Base-by-base conservation (phyloP, 2,797 vertebrate genomes). In the Aulostomus chinensis region DNA sequence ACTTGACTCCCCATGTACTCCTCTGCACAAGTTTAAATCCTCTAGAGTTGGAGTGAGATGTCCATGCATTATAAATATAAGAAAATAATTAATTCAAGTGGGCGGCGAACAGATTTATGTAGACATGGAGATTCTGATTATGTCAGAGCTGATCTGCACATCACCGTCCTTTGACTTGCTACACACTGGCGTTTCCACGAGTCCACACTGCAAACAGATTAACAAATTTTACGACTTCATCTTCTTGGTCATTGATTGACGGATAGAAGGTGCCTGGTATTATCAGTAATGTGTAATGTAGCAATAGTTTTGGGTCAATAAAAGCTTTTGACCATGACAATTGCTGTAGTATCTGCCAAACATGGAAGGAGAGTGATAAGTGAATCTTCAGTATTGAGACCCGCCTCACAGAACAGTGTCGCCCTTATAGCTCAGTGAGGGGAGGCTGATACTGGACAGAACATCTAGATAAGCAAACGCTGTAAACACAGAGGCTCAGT, bases 401-500 rank as follows among this genome's bases (percentile, higher is more conserved):
- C 20, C 51, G 49, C 54, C 52, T 53, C 72, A 40, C 43, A 49
- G 46, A 18, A 20, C 14, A 36, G 28, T 32, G 18, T 9, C 15
- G 51, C 25, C 28, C 36, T 24, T 31, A 3, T 50, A 41, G 55
- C 41, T 40, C 25, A 32, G 30, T 36, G 39, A 32, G 26, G 49
- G 15, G 38, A 36, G 39, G 31, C 32, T 39, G 58, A 68, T 58
- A 52, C 51, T 56, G 63, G 18, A 64, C 41, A 32, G 57, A 67
- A 63, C 50, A 68, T 73, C 41, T 4, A 33, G 32, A 36, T 58
- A 71, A 20, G 50, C 17, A 9, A 41, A 39, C 55, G 18, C 40
- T 36, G 41, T 52, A 53, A 63, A 69, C 61, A 68, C 51, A 56
- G 38, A 69, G 46, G 31, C 38, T 15, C 33, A 50, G 52, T 85